Conservation (phyloP, 2,113 vertebrate species). For the Eupsittula cactorum region DNA sequence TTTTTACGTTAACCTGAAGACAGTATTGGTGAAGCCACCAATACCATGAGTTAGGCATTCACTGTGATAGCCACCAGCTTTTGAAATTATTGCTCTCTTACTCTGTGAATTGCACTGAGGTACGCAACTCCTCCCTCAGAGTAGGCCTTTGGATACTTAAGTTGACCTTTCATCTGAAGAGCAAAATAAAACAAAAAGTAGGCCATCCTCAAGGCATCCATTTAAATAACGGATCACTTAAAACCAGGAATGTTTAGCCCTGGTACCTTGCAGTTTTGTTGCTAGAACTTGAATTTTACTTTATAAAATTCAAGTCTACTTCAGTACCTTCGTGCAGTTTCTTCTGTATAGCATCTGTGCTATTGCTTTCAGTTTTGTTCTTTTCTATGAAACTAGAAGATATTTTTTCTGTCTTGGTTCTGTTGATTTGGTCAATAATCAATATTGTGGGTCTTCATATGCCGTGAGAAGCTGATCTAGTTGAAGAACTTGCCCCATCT, state of each 20-base stretch:
- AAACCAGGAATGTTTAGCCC: not conserved
- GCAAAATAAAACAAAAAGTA: not conserved
- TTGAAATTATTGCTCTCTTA: not conserved
- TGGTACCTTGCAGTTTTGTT: not conserved
- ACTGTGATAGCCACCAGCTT: not conserved
- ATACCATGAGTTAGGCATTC: not conserved
- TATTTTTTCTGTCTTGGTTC: not conserved
- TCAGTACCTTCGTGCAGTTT: not conserved
- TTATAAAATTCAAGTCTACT: not conserved
- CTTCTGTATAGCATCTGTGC: not conserved
- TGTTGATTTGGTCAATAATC: not conserved
- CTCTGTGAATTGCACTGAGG: not conserved
- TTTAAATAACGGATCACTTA: not conserved
- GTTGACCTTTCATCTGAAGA: not conserved
- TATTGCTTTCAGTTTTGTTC: not conserved
- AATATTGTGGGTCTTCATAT: not conserved
- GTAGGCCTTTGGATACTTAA: not conserved
- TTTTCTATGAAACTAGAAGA: not conserved
- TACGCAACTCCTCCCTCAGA: not conserved
- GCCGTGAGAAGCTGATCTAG: not conserved
- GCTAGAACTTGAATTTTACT: not conserved
- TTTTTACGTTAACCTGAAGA: not conserved
- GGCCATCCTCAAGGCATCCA: rapidly evolving
- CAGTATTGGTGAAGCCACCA: not conserved
- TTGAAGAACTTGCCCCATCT: not conserved